Evolutionary conservation across 2,113 vertebrate genomes (phyloP).

Genomic region (Myotis brandtii): DNA sequence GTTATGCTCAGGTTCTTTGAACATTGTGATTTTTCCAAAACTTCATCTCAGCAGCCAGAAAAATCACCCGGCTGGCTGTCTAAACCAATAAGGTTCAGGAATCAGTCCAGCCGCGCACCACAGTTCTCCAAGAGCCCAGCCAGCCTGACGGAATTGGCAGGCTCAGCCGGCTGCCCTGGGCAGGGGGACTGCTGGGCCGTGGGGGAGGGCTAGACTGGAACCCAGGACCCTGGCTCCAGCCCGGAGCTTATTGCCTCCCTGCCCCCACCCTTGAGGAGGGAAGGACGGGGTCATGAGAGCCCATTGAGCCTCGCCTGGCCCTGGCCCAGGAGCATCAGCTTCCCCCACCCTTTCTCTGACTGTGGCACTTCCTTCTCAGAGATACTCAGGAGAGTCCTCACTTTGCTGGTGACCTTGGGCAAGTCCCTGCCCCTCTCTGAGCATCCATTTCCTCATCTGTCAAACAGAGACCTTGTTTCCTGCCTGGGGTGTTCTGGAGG

Average conservation of each 20-base stretch:
- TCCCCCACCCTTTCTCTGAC: neutral
- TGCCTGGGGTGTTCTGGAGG: neutral
- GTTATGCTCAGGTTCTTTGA: conserved; percentile 65
- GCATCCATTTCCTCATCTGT: conserved; percentile 40
- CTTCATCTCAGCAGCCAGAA: conserved; percentile 70
- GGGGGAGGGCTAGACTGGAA: neutral
- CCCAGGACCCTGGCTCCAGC: neutral
- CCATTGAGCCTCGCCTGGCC: neutral
- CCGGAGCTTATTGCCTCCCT: neutral
- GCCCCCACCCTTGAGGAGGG: neutral
- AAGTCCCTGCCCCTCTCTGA: neutral
- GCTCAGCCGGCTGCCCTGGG: neutral
- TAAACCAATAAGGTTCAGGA: conserved; percentile 50
- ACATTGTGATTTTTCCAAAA: conserved; percentile 70
- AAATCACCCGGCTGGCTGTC: conserved; percentile 58
- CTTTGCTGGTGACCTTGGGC: conserved; percentile 47
- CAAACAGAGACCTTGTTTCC: conserved; percentile 21
- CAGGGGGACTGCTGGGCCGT: neutral
- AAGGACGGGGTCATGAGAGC: neutral
- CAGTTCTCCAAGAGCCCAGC: neutral
- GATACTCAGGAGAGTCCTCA: neutral
- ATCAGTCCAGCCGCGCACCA: conserved; percentile 11
- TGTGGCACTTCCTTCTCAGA: neutral
- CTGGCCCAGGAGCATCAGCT: neutral
- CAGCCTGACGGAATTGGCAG: neutral